Evolutionary conservation across 2,888 invertebrate species (phyloP).

Genomic region (Dysmachus trigonus): DNA sequence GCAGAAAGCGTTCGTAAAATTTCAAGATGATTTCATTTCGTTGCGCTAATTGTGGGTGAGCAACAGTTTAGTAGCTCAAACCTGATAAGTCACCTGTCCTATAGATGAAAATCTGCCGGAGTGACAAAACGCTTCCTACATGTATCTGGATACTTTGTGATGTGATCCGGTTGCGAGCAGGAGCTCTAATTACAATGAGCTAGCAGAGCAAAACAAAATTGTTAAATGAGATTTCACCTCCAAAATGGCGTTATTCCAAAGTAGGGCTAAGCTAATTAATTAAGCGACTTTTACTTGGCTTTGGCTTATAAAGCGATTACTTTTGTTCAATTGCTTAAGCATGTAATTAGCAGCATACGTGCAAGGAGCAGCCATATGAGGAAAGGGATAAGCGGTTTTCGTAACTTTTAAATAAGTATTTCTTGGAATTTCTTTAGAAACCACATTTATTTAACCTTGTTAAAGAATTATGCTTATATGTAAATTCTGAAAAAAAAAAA

Average conservation of each 20-base stretch:
- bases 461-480: neutral
- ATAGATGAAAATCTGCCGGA: neutral
- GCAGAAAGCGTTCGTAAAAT: neutral
- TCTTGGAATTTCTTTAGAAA: neutral
- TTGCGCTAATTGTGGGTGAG: neutral
- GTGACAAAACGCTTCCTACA: neutral
- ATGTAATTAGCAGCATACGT: neutral
- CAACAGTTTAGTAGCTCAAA: neutral
- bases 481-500: too few relatives aligned
- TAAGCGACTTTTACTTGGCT: neutral
- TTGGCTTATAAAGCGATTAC: neutral
- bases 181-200: conserved; percentile 33
- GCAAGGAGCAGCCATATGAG: neutral
- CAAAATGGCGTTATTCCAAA: neutral
- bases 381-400: neutral
- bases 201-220: conserved; percentile 4
- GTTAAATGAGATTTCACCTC: conserved; percentile 31
- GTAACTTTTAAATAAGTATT: neutral
- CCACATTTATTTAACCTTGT: neutral
- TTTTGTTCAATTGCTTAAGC: neutral
- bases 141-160: neutral
- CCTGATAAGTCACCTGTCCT: neutral
- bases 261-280: neutral
- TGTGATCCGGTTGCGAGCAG: neutral
- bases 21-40: neutral